A percentile compares a stretch with the other conserved stretches of the same genome.
Evolutionary conservation across 2,888 invertebrate genomes (phyloP).

Genomic region (Pyrgus malvae): DNA sequence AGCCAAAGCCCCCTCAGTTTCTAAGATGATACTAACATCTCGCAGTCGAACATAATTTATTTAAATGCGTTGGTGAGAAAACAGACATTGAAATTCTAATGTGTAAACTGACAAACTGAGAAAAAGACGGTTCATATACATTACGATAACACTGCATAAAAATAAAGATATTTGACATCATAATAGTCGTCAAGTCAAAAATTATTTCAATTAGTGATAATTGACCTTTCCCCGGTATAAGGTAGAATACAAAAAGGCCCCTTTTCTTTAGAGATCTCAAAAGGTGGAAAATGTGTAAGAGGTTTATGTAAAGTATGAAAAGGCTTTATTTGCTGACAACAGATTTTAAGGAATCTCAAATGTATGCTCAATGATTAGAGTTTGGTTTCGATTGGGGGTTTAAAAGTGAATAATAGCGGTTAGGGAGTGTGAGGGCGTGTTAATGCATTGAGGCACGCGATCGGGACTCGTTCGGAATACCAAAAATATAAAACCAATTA

Average conservation of each 20-base stretch:
- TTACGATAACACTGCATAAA: too few species aligned
- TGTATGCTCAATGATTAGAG: not conserved
- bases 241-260: conserved; percentile 11
- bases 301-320: conserved; percentile 8
- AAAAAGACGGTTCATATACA: too few species aligned
- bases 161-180: not conserved
- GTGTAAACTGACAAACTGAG: too few species aligned
- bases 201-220: conserved; percentile 23
- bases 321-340: conserved; percentile 4
- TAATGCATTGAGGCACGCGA: conserved; percentile 4
- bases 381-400: not conserved
- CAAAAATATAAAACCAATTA: conserved; percentile 12
- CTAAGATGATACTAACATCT: too few species aligned
- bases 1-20: too few species aligned
- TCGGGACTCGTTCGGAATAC: conserved; percentile 1
- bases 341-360: not conserved
- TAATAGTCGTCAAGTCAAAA: conserved; percentile 4
- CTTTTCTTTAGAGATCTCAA: conserved; percentile 20
- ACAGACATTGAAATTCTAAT: too few species aligned
- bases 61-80: too few species aligned
- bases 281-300: conserved; percentile 19
- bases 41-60: too few species aligned
- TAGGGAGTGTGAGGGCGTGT: conserved; percentile 4
- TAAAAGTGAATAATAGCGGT: conserved; percentile 3
- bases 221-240: conserved; percentile 13